phyloP scores from a whole-genome alignment of 2,888 invertebrate genomes.

The Pandemis cinnamomeana region DNA sequence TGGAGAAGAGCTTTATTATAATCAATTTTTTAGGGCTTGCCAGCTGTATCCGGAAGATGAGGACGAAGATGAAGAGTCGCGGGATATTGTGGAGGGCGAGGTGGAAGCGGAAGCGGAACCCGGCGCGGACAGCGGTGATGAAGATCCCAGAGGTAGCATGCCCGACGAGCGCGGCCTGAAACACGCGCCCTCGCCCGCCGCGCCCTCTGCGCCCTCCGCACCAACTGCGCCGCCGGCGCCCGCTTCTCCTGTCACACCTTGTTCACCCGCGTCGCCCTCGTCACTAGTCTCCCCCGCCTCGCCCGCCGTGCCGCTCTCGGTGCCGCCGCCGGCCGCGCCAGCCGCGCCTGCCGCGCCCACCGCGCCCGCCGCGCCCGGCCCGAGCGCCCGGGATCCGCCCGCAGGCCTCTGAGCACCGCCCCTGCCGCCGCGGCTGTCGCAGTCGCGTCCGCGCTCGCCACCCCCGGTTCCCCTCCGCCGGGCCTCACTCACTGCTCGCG shows the following conservation, averaged over 20 bases:
- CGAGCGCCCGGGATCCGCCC: constrained; percentile 21
- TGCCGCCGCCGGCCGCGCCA: constrained; percentile 32
- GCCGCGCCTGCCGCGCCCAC: constrained; percentile 11
- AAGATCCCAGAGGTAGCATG: constrained; percentile 60
- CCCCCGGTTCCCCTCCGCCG: constrained; percentile 25
- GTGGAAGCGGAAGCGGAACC: constrained; percentile 63
- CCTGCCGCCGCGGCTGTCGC: constrained; percentile 25
- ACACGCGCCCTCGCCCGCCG: constrained; percentile 49
- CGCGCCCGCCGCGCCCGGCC: constrained; percentile 27
- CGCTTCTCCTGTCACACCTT: constrained; percentile 40
- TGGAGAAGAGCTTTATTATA: background rate
- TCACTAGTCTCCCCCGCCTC: constrained; percentile 31
- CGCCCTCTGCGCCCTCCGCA: constrained; percentile 47
- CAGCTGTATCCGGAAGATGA: constrained; percentile 80
- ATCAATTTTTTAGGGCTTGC: constrained; percentile 65
- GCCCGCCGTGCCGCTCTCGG: background rate
- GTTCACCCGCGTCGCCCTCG: constrained; percentile 41
- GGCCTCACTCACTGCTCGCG: constrained; percentile 27
- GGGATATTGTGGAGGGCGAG: constrained; percentile 61
- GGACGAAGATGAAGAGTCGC: constrained; percentile 76
- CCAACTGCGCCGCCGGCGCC: constrained; percentile 43
- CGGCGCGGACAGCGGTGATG: constrained; percentile 55
- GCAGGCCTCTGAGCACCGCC: constrained; percentile 21
- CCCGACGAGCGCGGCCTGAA: constrained; percentile 48
- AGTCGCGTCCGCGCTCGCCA: constrained; percentile 4